These are phyloP conservation scores for Diachasma alloeum DNA, from an alignment of 1,140 invertebrate species.

Conservation along the genomic window DNA sequence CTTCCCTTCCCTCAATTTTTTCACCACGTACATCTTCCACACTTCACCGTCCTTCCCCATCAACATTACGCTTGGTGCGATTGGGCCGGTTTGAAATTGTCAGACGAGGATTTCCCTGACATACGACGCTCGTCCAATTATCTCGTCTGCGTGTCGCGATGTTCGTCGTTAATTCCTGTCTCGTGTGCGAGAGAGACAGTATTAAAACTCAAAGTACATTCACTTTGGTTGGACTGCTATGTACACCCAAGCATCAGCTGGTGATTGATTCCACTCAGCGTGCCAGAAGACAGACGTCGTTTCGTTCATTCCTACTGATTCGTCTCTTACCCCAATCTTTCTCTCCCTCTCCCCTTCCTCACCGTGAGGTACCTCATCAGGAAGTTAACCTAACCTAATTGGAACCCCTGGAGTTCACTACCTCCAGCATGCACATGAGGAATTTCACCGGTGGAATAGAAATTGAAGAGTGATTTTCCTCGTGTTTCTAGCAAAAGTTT, in stretches of 20 bases:
- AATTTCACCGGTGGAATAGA: neutral
- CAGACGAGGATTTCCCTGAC: slow-evolving; percentile 4
- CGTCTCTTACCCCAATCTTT: slow-evolving; percentile 32
- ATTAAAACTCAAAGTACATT: slow-evolving; percentile 1
- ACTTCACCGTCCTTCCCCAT: neutral
- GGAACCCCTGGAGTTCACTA: slow-evolving; percentile 10
- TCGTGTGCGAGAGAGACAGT: neutral
- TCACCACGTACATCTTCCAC: neutral
- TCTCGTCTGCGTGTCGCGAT: slow-evolving; percentile 43
- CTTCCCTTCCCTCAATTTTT: neutral
- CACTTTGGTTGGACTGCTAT: slow-evolving; percentile 1
- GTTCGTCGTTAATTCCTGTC: slow-evolving; percentile 40
- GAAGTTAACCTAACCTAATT: neutral
- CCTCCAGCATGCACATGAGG: neutral
- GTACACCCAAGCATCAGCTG: neutral
- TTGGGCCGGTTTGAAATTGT: neutral
- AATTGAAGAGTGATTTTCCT: neutral
- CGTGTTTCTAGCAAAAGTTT: slow-evolving; percentile 2
- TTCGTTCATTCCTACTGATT: slow-evolving; percentile 29
- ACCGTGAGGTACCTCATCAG: neutral
- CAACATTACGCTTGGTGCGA: neutral
- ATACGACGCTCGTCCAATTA: slow-evolving; percentile 41
- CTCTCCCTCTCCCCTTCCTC: slow-evolving; percentile 19
- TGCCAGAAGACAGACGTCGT: slow-evolving; percentile 38
- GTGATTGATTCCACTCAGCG: slow-evolving; percentile 33